These are phyloP conservation scores for Mercenaria mercenaria DNA, from an alignment of 1,140 invertebrate genomes.

Conservation along the genomic window DNA sequence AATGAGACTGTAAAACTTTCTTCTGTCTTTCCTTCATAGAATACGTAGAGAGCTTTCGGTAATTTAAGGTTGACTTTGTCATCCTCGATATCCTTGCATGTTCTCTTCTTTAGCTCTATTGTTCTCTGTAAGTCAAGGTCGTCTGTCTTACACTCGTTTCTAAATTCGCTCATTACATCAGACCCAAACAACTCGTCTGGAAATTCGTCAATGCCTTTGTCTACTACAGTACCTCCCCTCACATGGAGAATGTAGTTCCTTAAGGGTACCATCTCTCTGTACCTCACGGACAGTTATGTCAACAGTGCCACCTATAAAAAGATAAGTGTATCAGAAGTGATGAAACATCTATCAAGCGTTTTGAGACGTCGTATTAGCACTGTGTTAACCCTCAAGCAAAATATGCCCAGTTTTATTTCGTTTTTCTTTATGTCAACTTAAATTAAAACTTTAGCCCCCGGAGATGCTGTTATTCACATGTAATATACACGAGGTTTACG, in stretches of 20 bases:
- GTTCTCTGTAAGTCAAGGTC: no score
- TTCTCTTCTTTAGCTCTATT: conserved; percentile 58
- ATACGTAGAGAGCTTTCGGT: conserved; percentile 21
- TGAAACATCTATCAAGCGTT: neutral
- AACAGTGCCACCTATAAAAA: conserved; percentile 63
- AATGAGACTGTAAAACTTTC: conserved; percentile 30
- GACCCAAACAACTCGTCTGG: conserved; percentile 56
- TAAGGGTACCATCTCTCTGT: conserved; percentile 53
- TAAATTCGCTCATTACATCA: no score
- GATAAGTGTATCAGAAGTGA: no score
- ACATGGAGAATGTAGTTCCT: conserved; percentile 44
- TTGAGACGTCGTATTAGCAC: no score
- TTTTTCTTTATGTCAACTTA: neutral
- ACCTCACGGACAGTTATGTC: conserved; percentile 67
- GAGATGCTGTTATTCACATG: no score
- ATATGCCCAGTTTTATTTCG: neutral
- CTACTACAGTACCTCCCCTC: conserved; percentile 68
- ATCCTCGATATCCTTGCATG: neutral
- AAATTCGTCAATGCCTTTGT: conserved; percentile 45
- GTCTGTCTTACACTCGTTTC: no score
- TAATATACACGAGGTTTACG: no score
- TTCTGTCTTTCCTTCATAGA: no score
- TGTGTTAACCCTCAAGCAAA: neutral
- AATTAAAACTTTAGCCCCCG: no score
- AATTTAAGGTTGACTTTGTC: conserved; percentile 32